Evolutionary conservation across 2,888 invertebrate species (phyloP).

Genomic region (Aphidius colemani): DNA sequence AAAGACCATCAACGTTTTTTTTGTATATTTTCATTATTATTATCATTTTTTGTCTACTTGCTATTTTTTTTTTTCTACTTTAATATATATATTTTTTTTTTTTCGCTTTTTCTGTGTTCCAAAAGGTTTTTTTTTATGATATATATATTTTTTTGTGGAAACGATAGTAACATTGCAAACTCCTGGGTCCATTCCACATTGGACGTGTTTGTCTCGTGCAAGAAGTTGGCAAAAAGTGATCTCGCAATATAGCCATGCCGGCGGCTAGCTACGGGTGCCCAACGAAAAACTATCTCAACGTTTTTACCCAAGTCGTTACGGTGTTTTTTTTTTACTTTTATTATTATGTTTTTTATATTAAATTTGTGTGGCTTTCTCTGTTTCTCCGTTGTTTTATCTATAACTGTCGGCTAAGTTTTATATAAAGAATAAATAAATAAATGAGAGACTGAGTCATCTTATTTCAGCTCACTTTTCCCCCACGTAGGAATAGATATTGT

Average conservation of each 20-base stretch:
- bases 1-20: constrained; percentile 15
- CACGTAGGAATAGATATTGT: background rate
- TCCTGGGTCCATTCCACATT: constrained; percentile 8
- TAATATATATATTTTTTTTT: constrained; percentile 10
- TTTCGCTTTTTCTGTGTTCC: background rate
- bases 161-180: constrained; percentile 15
- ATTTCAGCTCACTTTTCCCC: constrained; percentile 36
- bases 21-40: background rate
- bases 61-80: constrained; percentile 10
- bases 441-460: constrained; percentile 48
- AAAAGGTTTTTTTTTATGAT: background rate
- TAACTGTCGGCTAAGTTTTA: constrained; percentile 20
- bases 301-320: constrained; percentile 35
- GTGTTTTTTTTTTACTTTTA: constrained; percentile 24
- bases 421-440: constrained; percentile 30
- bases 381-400: background rate
- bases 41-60: background rate
- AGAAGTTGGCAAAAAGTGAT: constrained; percentile 28
- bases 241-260: constrained; percentile 35
- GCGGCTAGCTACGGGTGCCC: constrained; percentile 40
- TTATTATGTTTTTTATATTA: no score
- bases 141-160: background rate
- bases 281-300: constrained; percentile 33
- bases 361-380: background rate
- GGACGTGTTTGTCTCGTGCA: constrained; percentile 21